Percentiles rank a stretch among this genome's conserved stretches.
Conservation (phyloP, 2,797 vertebrate species). For the Girardinus metallicus region DNA sequence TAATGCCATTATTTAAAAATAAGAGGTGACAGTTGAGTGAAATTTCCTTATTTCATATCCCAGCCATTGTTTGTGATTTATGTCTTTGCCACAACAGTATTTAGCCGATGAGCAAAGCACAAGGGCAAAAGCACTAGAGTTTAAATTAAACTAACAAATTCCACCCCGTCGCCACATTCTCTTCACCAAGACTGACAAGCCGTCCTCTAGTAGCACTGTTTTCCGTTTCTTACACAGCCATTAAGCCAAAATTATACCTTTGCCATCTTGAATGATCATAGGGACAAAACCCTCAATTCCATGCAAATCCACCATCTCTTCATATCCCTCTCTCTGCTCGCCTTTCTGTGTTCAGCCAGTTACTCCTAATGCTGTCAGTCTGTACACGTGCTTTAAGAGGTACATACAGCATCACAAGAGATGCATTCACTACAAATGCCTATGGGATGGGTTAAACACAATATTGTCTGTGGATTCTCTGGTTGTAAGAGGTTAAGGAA, state of each 20-base stretch:
- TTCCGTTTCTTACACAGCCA: constrained; percentile 35
- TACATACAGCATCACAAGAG: constrained; percentile 38
- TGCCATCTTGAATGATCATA: constrained; percentile 48
- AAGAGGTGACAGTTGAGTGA: constrained; percentile 23
- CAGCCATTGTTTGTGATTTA: constrained; percentile 42
- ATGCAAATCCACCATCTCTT: constrained; percentile 40
- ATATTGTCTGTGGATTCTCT: constrained; percentile 5
- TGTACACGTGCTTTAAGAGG: constrained; percentile 19
- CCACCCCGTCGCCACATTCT: constrained; percentile 14
- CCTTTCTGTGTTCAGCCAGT: constrained; percentile 3
- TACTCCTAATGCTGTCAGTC: constrained; percentile 21
- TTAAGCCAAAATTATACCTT: constrained; percentile 63
- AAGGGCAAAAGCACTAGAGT: constrained; percentile 45
- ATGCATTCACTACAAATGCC: constrained; percentile 21
- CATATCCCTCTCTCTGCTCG: constrained; percentile 15
- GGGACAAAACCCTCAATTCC: constrained; percentile 54
- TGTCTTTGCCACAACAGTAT: constrained; percentile 53
- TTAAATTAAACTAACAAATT: constrained; percentile 41
- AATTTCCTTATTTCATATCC: constrained; percentile 12
- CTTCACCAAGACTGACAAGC: constrained; percentile 23
- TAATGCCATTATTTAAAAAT: not conserved
- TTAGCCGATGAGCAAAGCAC: constrained; percentile 62
- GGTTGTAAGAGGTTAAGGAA: constrained; percentile 8
- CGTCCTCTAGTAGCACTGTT: constrained; percentile 51
- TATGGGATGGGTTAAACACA: not conserved